Base-by-base conservation (phyloP, 2,797 vertebrate species). In the Sebastes vulpes region DNA sequence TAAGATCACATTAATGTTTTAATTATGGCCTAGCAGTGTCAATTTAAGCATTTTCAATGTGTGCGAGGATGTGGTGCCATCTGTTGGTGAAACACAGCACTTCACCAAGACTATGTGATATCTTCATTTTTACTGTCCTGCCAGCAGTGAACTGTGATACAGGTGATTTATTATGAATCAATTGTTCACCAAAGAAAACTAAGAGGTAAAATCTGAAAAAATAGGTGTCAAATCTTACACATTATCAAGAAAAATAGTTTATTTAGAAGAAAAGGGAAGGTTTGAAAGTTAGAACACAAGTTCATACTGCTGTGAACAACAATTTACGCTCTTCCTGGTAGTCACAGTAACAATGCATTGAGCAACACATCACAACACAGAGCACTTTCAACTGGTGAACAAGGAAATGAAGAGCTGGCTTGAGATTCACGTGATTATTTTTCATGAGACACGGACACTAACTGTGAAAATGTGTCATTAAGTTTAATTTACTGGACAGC, bases 31-130 rank as follows among this genome's bases (percentile, higher is more conserved):
- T 11, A 7, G 14, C 4, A n/a, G 11, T 16, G 2, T 31, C 4
- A 26, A 58, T 63, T 9, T 23, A 72, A 48, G 6, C 5, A 23
- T 7, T 35, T 57, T 2, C 6, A 46, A n/a, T 28, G 32, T 18
- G 16, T 48, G 6, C 28, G 18, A 14, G 14, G n/a, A 11, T 72
- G n/a, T 67, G n/a, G 46, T 38, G 60, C 88, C 87, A 86, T 25
- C 91, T 90, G 16, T 63, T 63, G 87, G 81, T 53, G 10, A 67
- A 12, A 48, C 9, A n/a, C 9, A 32, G 3, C 25, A 77, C n/a
- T 67, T 72, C 16, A 42, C 12, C 6, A 38, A 23, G 1, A 65
- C 9, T 11, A 2, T 5, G 10, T 23, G 8, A 10, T 21, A n/a
- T 6, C 35, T 57, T 64, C 1, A 18, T 28, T 65, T 26, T n/a